These are phyloP conservation scores for Margarornis squamiger DNA, from an alignment of 2,797 vertebrate genomes.

Conservation along the genomic window DNA sequence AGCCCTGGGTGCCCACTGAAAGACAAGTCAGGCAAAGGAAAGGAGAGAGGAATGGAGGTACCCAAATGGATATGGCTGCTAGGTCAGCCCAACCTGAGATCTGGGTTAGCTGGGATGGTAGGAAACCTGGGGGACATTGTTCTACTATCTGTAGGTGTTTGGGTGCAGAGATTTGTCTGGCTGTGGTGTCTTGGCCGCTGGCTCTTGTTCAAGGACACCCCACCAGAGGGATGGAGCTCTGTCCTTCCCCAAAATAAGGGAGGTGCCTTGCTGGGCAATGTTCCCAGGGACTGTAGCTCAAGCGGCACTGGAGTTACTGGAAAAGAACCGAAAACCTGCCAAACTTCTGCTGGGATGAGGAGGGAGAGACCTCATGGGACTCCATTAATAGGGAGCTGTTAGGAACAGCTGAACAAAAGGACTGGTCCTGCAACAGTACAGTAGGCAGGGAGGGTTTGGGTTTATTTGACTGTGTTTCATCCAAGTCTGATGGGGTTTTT, in stretches of 20 bases:
- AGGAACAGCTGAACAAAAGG: constrained; percentile 2
- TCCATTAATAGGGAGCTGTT: not conserved
- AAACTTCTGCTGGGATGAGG: not conserved
- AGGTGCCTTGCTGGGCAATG: not conserved
- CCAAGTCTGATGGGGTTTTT: not conserved
- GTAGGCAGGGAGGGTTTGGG: not conserved
- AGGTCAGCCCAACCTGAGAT: not conserved
- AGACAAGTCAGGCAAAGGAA: not conserved
- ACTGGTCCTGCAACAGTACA: constrained; percentile 11
- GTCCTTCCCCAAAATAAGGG: not conserved
- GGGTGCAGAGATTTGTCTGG: not conserved
- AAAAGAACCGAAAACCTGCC: not conserved
- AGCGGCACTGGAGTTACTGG: not conserved
- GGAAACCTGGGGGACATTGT: fast-evolving
- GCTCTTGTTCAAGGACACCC: not conserved
- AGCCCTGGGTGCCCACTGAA: fast-evolving
- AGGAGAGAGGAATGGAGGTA: not conserved
- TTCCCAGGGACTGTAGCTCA: fast-evolving
- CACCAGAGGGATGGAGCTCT: not conserved
- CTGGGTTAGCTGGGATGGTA: not conserved
- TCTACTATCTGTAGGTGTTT: not conserved
- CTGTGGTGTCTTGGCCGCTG: fast-evolving
- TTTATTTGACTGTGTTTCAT: constrained; percentile 9
- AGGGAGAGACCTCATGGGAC: not conserved
- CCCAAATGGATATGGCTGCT: not conserved